A percentile compares a stretch with the other conserved stretches of the same genome.
Conservation (phyloP, 2,113 vertebrate species). For the Oreotragus oreotragus region DNA sequence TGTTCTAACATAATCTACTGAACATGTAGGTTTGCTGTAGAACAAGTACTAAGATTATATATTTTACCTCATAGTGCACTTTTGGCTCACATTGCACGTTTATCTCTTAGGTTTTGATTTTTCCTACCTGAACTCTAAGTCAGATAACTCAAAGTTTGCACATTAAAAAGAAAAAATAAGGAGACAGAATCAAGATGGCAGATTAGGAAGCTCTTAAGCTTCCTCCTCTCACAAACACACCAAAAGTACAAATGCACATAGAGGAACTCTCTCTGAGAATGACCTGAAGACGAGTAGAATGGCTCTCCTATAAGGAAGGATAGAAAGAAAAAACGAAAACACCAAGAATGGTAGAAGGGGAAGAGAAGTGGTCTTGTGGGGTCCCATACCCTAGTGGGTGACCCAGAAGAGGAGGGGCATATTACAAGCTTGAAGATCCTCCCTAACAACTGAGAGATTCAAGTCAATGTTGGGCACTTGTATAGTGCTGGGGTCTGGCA, state of each 20-base stretch:
- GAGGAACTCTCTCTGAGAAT: neutral
- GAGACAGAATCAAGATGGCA: neutral
- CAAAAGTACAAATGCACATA: neutral
- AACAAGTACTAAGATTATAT: neutral
- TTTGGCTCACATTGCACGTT: neutral
- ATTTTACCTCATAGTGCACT: neutral
- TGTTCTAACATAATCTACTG: neutral
- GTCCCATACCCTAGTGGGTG: neutral
- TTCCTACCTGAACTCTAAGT: neutral
- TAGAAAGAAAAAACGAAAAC: neutral
- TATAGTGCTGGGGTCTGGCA: neutral
- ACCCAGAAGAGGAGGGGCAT: neutral
- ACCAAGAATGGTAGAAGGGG: neutral
- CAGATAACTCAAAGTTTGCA: neutral
- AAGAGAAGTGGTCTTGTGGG: neutral
- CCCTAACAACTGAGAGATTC: neutral
- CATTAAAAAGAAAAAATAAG: neutral
- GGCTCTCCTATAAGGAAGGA: neutral
- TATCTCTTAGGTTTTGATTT: neutral
- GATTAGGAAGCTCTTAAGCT: neutral
- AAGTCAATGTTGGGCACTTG: neutral
- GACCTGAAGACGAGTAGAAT: neutral
- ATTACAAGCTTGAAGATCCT: neutral
- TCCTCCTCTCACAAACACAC: neutral
- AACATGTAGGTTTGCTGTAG: neutral